Base-by-base conservation (phyloP, 2,113 vertebrate species). In the Anarrhichthys ocellatus region DNA sequence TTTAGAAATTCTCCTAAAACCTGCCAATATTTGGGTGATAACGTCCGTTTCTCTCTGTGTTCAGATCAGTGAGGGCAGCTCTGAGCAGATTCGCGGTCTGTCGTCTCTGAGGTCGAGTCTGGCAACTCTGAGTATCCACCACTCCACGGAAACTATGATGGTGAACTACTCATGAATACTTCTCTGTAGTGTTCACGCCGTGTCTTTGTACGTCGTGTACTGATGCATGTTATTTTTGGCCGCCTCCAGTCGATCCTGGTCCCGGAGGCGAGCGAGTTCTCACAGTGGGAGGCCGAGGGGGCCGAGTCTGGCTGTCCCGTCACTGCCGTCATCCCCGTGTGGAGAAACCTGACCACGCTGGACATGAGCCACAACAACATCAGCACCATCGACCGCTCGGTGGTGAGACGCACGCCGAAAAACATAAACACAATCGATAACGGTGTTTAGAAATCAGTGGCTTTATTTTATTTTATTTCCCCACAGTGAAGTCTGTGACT, bases 341-440 rank as follows among this genome's bases (percentile, higher is more conserved):
- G 98, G 98, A 96, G 89, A 81, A 95, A 93, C 18, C 92, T 99
- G 89, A 99, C 98, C 20, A 97, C 98, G 1, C 93, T 99, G 80
- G 98, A 99, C 94, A 96, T 99, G 96, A 99, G 98, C 91, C 96
- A 97, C 92, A 99, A 99, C 76, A 85, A 89, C 83, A 97, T 99
- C 91, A 88, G 93, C 38, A 79, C 88, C 92, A 97, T 99, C 27
- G 98, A 99, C 70, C 92, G 94, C 78, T 98, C 98, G 27, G 97
- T 99, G 97, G 98, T 99, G 95, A 92, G 97, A 74, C n/a, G 7
- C 2, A 6, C 8, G 4, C 27, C 0, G 9, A n/a, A 20, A 11
- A 71, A 22, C 17, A 0, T 64, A 4, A 52, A 50, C 54, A 17
- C 46, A 36, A 18, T 32, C 9, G 40, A 46, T 13, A 46, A 15